phyloP scores from a whole-genome alignment of 92 coral and sea anemone species.

The Epizoanthus ramosus region DNA sequence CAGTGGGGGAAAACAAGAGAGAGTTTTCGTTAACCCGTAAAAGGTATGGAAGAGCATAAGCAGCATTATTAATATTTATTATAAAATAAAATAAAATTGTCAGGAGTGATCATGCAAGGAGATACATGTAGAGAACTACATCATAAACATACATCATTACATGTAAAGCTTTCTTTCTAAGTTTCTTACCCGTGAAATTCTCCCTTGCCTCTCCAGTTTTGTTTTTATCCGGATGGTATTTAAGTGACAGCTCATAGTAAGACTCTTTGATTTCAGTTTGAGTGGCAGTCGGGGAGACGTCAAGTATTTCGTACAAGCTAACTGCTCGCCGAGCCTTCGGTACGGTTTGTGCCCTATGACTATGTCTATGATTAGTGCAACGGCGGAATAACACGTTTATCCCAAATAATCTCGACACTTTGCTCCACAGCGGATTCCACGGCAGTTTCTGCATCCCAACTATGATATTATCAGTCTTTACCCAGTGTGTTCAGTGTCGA shows the following conservation, averaged over 20 bases:
- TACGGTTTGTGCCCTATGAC: not conserved
- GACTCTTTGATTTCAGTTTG: conserved; percentile 85
- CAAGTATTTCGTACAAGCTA: conserved; percentile 74
- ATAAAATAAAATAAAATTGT: too few relatives aligned
- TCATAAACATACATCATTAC: too few relatives aligned
- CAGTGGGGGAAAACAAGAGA: too few relatives aligned
- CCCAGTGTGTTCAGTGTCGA: not conserved
- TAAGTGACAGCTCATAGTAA: conserved; percentile 83
- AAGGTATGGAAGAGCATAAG: too few relatives aligned
- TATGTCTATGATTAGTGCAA: not conserved
- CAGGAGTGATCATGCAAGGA: too few relatives aligned
- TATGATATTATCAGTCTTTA: not conserved
- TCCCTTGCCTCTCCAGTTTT: conserved; percentile 57
- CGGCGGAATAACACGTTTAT: not conserved
- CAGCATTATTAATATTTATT: too few relatives aligned
- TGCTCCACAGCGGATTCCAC: conserved; percentile 1
- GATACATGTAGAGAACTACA: too few relatives aligned
- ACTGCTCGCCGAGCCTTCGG: conserved; percentile 30
- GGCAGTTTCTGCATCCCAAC: not conserved
- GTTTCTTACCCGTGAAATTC: conserved; percentile 71
- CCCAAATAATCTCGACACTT: not conserved
- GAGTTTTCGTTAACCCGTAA: too few relatives aligned
- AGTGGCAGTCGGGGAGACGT: conserved; percentile 84
- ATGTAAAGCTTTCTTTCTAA: too few relatives aligned
- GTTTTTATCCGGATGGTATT: conserved; percentile 85